These are phyloP conservation scores for Dyspetes luteomarginatus DNA, from an alignment of 2,888 invertebrate genomes.

Conservation along the genomic window DNA sequence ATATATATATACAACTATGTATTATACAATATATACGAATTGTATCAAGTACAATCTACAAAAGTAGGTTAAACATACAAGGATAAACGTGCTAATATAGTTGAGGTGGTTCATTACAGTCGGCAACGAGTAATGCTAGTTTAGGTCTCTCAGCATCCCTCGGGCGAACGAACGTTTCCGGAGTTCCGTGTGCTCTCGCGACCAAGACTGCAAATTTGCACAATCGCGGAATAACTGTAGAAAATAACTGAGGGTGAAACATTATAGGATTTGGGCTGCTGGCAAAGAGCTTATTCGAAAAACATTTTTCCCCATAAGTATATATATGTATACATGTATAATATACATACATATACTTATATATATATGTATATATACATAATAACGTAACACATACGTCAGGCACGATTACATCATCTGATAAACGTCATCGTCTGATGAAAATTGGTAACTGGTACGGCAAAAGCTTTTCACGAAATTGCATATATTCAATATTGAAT, in stretches of 20 bases:
- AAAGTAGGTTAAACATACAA: constrained; percentile 56
- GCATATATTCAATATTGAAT: neutral
- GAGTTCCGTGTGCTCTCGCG: neutral
- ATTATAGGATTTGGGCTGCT: neutral
- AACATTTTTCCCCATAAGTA: neutral
- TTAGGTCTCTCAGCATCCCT: neutral
- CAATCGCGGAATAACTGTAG: constrained; percentile 20
- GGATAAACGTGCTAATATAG: constrained; percentile 52
- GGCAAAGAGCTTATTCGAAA: neutral
- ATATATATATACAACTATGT: constrained; percentile 11
- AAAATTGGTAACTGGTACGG: neutral
- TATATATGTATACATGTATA: neutral
- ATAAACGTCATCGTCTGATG: too few relatives aligned
- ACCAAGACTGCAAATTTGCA: constrained; percentile 27
- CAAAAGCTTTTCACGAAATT: neutral
- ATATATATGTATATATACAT: too few relatives aligned
- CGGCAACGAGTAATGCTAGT: constrained; percentile 3
- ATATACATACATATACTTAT: too few relatives aligned
- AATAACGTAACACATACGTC: too few relatives aligned
- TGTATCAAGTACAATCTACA: constrained; percentile 44
- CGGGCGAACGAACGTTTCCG: neutral
- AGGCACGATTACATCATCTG: too few relatives aligned
- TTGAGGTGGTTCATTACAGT: constrained; percentile 45
- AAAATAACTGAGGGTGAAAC: constrained; percentile 26
- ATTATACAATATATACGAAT: constrained; percentile 1